Base-by-base conservation (phyloP, 2,888 invertebrate genomes). In the Limnephilus auricula region DNA sequence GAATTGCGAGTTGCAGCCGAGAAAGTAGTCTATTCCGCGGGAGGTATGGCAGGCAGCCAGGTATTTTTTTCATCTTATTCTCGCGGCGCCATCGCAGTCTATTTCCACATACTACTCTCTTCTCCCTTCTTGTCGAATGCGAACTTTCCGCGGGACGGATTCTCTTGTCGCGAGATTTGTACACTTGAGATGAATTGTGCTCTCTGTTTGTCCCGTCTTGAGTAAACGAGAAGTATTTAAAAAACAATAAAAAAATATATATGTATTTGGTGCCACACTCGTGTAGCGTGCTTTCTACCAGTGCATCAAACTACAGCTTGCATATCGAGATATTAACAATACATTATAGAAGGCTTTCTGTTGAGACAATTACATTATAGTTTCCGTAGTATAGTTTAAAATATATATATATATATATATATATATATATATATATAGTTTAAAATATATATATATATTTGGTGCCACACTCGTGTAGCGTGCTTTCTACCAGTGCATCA, bases 21-120 rank as follows among this genome's bases (percentile, higher is more conserved):
- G 65, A 87, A 65, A 65, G 65, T 80, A 34, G 89, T 45, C 40
- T 30, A 80, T 83, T 45, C 18, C n/a, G 37, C 90, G 90, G 45
- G 40, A 79, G 37, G 90, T 83, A n/a, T 90, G 90, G 90, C 90
- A 45, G n/a, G 65, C 25, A 15, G 90, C 90, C 90, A 90, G 82
- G n/a, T 32, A 90, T 30, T 40, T 65, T 83, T 90, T 90, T 83
- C 6, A 18, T n/a, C 84, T 90, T 65, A 50, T 83, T 90, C 83
- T 32, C 18, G 84, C 32, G 90, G 90, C 82, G 90, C 90, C 83
- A 65, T 45, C n/a, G 40, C 6, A 34, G 50, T 83, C 90, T 90
- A 90, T 90, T 90, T 90, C 18, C 83, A 83, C 82, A 50, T 78
- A 37, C 65, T 78, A n/a, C 65, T 65, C 40, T 40, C 40, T 40